Evolutionary conservation across 1,140 invertebrate genomes (phyloP), one percentile per base, ranked within the genome.

Genomic region (Bombus balteatus): DNA sequence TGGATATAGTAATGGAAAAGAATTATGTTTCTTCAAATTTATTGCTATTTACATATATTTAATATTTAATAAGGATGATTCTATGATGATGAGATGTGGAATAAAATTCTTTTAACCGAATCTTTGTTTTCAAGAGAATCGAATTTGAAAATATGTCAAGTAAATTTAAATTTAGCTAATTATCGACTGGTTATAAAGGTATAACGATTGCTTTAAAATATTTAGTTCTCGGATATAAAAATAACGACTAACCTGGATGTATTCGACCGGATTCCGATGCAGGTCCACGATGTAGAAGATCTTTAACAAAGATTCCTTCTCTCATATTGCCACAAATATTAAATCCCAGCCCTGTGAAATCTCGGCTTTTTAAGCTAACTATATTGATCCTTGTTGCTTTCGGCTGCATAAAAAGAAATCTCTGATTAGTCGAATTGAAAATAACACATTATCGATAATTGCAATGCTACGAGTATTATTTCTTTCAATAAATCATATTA

Each of bases 281-380:
- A 1, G 98, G 98, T 2, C 98, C 98, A 85, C 97, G 96, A 91
- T 98, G 97, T 32, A 98, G 96, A 4, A 99, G 97, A 89, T 98
- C 98, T 93, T 98, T 98, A 43, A 99, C 97, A 92, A 97, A 98
- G 81, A 99, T 98, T 2, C 98, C 98, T 87, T 99, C 98, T 81
- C 97, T 95, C 96, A 98, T 98, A 91, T 98, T 98, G 9, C 98
- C 98, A 77, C 97, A 97, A 71, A 98, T 97, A 92, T 98, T 97
- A 94, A 99, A 98, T n/a, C 98, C 98, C 0, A 99, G 95, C 0
- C 98, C 98, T 2, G 98, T 98, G 95, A 98, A 98, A 94, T 98
- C 98, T 70, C 97, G 97, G 70, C 98, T 98, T 92, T 97, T 97
- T 73, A 99, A 95, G 82, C 97, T 96, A 13, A 98, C 98, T 39